Evolutionary conservation across 2,888 invertebrate species (phyloP), one percentile per base, ranked within the genome.

Genomic region (Leucania comma): DNA sequence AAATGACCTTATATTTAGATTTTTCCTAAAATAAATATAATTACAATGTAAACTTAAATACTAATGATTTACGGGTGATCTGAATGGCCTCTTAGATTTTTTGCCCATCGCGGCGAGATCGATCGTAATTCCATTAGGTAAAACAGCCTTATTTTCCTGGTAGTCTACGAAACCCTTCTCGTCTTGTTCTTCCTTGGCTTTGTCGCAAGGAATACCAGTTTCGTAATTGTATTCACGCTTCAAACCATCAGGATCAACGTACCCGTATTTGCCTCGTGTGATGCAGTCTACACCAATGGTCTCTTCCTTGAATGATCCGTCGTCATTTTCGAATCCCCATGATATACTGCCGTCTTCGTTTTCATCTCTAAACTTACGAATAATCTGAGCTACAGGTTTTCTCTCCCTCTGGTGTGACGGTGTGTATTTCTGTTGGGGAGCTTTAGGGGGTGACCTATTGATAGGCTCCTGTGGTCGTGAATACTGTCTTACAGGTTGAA

Each of bases 311-410:
- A 98, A 98, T 2, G 98, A 97, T 29, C 98, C 98, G 87, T 98
- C 98, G 85, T 98, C 98, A 90, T 98, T 98, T 92, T 98, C 98
- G 88, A 97, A 98, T 61, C 98, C 98, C 98, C 98, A 98, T 0
- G 98, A 97, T 85, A 98, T 98, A 89, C 97, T 98, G 53, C 98
- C 98, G 84, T 98, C 98, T 35, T 97, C 96, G 87, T 98, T 98
- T 90, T 98, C 98, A 56, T 98, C 98, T 64, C 98, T 97, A 94
- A 97, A 98, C 89, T 97, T 97, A 67, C 97, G 96, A 79, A 97
- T 93, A 75, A 97, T 97, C 92, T 98, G 98, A 32, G 97, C 97
- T 0, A 98, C 97, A 0, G 98, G 98, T 81, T 97, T 97, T 90
- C 96, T 97, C 64, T 96, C 96, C 58, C 96, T 92, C n/a, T 89